Evolutionary conservation across 2,797 vertebrate species (phyloP), one percentile per base, ranked within the genome.

Genomic region (Podarcis siculus): DNA sequence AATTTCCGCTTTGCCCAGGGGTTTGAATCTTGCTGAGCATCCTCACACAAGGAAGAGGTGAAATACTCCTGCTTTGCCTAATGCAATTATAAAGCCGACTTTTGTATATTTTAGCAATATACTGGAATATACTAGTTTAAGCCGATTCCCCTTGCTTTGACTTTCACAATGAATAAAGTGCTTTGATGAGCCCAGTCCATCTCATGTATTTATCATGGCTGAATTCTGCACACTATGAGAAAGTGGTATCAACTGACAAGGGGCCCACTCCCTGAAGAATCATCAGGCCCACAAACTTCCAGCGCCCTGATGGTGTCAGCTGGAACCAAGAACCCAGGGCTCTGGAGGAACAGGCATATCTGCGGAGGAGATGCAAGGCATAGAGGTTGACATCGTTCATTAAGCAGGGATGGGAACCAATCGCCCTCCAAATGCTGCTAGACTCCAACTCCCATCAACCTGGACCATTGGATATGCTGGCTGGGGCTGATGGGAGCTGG

Each of bases 11-110:
- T 67, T 67, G 58, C 58, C 17, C 17, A 23, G 21, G 21, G 1
- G 21, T 0, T 61, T 7, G 58, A 61, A 61, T 61, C 58, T 61
- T 61, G 19, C 9, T 67, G 66, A 25, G 27, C 66, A 27, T 27
- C 25, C 0, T 67, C 2, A 0, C 66, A 67, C 66, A 67, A 67
- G 3, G 27, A 67, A 25, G 66, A 25, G 1, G 4, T 0, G 1
- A 61, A 61, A 61, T 61, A 61, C 17, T 61, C 21, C 58, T 61
- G 58, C 27, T 67, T 67, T 67, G 66, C 7, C 3, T 25, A 25
- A 67, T 67, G 66, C 23, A 10, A 25, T 67, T 67, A 10, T 67
- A 25, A 67, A 67, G 66, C 27, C 2, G 7, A 25, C 23, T 67
- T 55, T 49, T 10, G 66, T 25, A 67, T 67, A 67, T 67, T 67